Percentiles rank a stretch among this genome's conserved stretches.
Conservation (phyloP, 2,888 invertebrate species). For the Dinocampus coccinellae region DNA sequence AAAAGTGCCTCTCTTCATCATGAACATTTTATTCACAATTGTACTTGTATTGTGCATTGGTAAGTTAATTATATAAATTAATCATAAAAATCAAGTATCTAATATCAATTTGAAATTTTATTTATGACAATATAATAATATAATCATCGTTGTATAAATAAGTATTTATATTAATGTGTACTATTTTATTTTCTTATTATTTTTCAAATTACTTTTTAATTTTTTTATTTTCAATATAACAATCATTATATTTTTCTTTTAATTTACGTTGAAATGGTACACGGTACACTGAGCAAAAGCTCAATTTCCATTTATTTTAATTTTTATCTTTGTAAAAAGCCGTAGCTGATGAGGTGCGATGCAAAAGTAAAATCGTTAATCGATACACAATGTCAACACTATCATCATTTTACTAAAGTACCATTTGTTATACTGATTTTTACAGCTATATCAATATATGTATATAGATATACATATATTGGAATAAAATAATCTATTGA, state of each 20-base stretch:
- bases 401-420: neutral
- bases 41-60: conserved; percentile 41
- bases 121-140: no score
- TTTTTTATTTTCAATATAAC: no score
- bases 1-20: conserved; percentile 26
- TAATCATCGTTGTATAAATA: no score
- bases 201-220: no score
- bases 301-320: neutral
- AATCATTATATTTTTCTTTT: no score
- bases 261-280: no score
- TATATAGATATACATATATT: neutral
- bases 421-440: neutral
- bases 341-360: neutral
- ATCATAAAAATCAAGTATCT: no score
- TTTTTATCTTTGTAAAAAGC: neutral
- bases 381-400: conserved; percentile 28
- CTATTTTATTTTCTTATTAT: no score
- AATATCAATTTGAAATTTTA: no score
- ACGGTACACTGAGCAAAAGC: neutral
- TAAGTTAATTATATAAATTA: conserved; percentile 23
- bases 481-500: neutral
- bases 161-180: no score
- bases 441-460: neutral
- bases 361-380: conserved; percentile 23
- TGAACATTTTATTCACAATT: conserved; percentile 29